Conservation (phyloP, 2,797 vertebrate species). For the Trachops cirrhosus region DNA sequence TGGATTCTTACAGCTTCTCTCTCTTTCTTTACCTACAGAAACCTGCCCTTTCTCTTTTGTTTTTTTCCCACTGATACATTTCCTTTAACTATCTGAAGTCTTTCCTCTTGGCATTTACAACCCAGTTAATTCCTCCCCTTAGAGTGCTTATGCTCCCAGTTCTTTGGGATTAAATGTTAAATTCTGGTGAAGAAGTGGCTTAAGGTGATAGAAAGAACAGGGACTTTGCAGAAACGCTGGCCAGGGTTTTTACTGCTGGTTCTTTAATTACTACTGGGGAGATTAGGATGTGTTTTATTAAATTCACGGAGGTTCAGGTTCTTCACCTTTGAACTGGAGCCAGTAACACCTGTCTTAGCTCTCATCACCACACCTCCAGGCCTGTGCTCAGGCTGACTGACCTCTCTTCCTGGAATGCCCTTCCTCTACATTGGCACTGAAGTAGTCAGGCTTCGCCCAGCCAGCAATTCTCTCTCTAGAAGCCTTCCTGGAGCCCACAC, state of each 20-base stretch:
- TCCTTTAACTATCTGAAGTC: background rate
- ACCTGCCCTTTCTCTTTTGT: background rate
- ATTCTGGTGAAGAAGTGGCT: background rate
- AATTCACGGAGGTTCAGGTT: background rate
- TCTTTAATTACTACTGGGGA: background rate
- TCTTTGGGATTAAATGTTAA: background rate
- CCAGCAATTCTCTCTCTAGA: background rate
- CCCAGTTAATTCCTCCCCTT: background rate
- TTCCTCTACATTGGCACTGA: background rate
- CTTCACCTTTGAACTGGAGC: background rate
- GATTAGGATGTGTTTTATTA: background rate
- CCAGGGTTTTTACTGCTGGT: background rate
- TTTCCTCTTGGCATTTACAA: constrained; percentile 30
- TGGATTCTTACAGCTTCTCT: background rate
- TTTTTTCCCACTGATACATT: background rate
- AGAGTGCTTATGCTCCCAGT: background rate
- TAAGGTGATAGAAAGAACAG: background rate
- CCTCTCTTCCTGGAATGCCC: background rate
- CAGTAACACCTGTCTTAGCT: background rate
- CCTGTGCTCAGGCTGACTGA: background rate
- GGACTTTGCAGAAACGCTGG: background rate
- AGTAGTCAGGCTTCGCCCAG: background rate
- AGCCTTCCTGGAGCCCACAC: background rate
- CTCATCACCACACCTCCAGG: background rate
- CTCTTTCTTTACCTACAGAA: background rate